phyloP scores from a whole-genome alignment of 2,888 invertebrate genomes.

The Formica aserva region DNA sequence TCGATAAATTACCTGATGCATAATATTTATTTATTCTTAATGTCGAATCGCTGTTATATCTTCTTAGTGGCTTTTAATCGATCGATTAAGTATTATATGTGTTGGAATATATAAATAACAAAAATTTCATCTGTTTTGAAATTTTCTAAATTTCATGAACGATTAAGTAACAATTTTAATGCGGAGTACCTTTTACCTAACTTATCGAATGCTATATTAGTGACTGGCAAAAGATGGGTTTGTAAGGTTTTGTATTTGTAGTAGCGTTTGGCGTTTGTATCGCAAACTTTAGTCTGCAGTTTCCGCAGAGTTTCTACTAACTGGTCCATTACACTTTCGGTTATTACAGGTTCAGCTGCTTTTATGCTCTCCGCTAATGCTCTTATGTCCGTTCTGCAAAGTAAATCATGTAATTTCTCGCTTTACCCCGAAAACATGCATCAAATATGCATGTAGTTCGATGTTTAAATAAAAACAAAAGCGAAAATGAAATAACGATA shows the following conservation, averaged over 20 bases:
- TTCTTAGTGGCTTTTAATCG: background rate
- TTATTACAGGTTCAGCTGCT: slow-evolving; percentile 87
- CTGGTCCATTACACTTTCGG: slow-evolving; percentile 87
- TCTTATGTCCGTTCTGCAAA: slow-evolving; percentile 87
- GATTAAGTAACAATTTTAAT: slow-evolving; percentile 57
- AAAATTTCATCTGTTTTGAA: background rate
- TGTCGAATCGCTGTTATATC: background rate
- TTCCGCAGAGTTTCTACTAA: slow-evolving; percentile 88
- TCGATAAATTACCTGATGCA: background rate
- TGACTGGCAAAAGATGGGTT: slow-evolving; percentile 90
- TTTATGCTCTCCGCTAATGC: slow-evolving; percentile 87
- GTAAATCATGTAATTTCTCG: slow-evolving; percentile 53
- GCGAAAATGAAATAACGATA: background rate
- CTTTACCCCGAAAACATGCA: background rate
- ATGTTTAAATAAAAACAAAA: background rate
- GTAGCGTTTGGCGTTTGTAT: slow-evolving; percentile 89
- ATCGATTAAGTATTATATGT: background rate
- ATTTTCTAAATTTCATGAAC: background rate
- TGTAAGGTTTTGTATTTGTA: slow-evolving; percentile 89
- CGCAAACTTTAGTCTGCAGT: slow-evolving; percentile 89
- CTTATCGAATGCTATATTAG: slow-evolving; percentile 91
- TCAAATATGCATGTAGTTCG: background rate
- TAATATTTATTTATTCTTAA: background rate
- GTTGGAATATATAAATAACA: background rate
- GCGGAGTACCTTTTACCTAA: slow-evolving; percentile 88